Base-by-base conservation (phyloP, 2,797 vertebrate species). In the Melanotaenia maccullochi region DNA sequence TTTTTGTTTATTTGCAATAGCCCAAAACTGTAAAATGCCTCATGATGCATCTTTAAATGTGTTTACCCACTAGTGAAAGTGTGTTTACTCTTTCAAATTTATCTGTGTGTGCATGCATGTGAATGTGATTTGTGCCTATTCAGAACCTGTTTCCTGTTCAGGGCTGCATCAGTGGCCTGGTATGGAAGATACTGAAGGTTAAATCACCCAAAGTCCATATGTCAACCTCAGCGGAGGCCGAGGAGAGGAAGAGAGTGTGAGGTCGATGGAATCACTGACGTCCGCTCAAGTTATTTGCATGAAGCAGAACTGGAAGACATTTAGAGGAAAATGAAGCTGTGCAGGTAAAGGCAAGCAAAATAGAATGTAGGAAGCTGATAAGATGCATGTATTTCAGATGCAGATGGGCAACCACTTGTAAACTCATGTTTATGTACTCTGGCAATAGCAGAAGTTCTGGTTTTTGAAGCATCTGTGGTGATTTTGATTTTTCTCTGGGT, bases 61-160 rank as follows among this genome's bases (percentile, higher is more conserved):
- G 63, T 75, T 72, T 67, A 67, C 14, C 47, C 35, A 49, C 9
- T 5, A 40, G 54, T 77, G 20, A 70, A 62, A 58, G n/a, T 33
- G 36, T 62, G 56, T 73, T 76, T 72, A 56, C 57, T 25, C 47
- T 52, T 55, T 28, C 30, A 44, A 14, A 78, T 71, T 33, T 76
- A 65, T 88, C 30, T 47, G 51, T 40, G 52, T 44, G 38, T n/a
- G 60, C 76, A 79, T 94, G 47, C 36, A 62, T 58, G 32, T 57
- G 65, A 42, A 28, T 69, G 76, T 66, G 65, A 69, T 81, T 62
- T 71, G 64, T 67, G 63, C 59, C 63, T 40, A 54, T 8, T 61
- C 58, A 47, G 60, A 79, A 54, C 32, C 40, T 47, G 65, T 58
- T 72, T 84, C 55, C 54, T 71, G 47, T 9, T 60, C 38, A 36